A percentile compares a stretch with the other conserved stretches of the same genome.
phyloP scores from a whole-genome alignment of 1,140 invertebrate species.

The Drosophila equinoxialis region DNA sequence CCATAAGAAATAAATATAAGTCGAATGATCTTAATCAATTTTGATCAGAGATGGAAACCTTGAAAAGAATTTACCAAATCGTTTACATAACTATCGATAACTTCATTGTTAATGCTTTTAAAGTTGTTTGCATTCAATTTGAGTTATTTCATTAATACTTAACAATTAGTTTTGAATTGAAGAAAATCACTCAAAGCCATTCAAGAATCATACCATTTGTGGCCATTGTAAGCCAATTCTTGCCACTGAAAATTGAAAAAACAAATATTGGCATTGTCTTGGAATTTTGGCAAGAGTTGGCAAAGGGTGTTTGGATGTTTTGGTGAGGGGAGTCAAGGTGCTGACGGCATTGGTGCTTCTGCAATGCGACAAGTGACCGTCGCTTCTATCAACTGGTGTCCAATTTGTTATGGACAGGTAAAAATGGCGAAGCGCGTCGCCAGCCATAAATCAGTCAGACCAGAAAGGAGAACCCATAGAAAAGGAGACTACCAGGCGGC shows the following conservation, averaged over 20 bases:
- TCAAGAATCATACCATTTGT: no score
- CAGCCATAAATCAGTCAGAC: slow-evolving; percentile 65
- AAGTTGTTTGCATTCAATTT: no score
- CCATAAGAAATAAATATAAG: no score
- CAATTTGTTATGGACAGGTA: slow-evolving; percentile 79
- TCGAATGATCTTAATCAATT: no score
- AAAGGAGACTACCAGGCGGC: not conserved
- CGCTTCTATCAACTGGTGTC: slow-evolving; percentile 75
- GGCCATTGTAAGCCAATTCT: not conserved
- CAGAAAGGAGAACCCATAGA: not conserved
- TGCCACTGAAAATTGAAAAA: not conserved
- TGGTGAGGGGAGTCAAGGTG: not conserved
- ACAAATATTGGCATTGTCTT: slow-evolving; percentile 4
- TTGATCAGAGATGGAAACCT: no score
- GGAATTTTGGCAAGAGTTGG: not conserved
- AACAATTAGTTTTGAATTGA: no score
- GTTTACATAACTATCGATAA: no score
- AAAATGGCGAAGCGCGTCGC: slow-evolving; percentile 68
- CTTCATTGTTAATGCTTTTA: no score
- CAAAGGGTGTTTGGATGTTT: not conserved
- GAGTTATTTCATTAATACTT: no score
- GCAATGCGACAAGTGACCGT: slow-evolving; percentile 72
- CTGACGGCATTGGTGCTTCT: slow-evolving; percentile 31
- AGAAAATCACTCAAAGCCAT: no score
- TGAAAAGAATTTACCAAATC: no score